phyloP scores from a whole-genome alignment of 2,113 vertebrate species.

The Mormyrus lacerda region DNA sequence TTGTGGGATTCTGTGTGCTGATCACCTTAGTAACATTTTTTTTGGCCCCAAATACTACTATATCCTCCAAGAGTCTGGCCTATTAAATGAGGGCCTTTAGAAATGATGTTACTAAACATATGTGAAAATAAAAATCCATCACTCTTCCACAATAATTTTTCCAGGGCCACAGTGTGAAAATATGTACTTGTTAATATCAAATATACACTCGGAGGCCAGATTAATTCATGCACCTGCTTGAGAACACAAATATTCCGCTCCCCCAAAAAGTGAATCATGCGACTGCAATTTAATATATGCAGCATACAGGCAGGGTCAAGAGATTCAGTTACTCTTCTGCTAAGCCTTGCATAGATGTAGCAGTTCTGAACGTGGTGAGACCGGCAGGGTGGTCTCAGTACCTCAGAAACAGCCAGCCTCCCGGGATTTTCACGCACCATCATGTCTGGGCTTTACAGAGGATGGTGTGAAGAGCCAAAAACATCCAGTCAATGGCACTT shows the following conservation, averaged over 20 bases:
- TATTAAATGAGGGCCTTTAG: neutral
- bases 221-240: conserved; percentile 16
- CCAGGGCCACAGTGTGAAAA: neutral
- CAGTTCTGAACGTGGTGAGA: neutral
- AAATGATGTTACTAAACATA: neutral
- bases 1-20: neutral
- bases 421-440: neutral
- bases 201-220: neutral
- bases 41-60: neutral
- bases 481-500: neutral
- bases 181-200: neutral
- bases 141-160: neutral
- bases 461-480: neutral
- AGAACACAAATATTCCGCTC: conserved; percentile 16
- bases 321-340: neutral
- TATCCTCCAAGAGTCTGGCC: neutral
- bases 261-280: neutral
- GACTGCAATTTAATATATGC: neutral
- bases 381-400: neutral
- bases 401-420: neutral
- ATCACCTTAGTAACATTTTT: neutral
- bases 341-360: neutral
- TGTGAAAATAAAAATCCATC: conserved; percentile 1
- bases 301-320: neutral
- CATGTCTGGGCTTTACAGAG: neutral